A percentile compares a stretch with the other conserved stretches of the same genome.
Conservation (phyloP, 2,888 invertebrate species). For the Microctonus aethiopoides region DNA sequence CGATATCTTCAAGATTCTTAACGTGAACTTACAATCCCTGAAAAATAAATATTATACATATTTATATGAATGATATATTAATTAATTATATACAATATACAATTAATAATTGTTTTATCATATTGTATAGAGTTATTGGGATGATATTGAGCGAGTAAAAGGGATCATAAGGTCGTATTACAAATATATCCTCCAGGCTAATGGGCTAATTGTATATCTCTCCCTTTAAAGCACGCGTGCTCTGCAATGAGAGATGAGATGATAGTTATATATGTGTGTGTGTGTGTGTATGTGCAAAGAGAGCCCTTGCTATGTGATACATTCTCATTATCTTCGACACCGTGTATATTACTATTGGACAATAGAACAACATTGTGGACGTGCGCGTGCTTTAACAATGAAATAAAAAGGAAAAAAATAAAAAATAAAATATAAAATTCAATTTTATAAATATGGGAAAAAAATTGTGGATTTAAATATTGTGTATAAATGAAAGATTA, state of each 20-base stretch:
- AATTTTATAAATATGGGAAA: too few relatives aligned
- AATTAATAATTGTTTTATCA: not conserved
- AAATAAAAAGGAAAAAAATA: not conserved
- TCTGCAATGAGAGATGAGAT: not conserved
- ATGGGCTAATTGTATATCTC: conserved; percentile 27
- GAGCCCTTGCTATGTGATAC: not conserved
- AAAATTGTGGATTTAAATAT: too few relatives aligned
- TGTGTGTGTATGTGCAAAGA: not conserved
- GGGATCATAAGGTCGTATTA: conserved; percentile 32
- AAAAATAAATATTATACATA: not conserved
- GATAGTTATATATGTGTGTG: not conserved
- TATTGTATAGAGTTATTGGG: not conserved
- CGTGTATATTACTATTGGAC: not conserved
- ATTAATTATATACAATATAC: not conserved
- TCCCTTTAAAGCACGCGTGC: conserved; percentile 27
- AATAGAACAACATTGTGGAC: not conserved
- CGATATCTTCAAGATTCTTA: not conserved
- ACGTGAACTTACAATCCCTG: not conserved
- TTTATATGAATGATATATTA: not conserved
- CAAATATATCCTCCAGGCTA: conserved; percentile 17
- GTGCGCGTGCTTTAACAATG: not conserved
- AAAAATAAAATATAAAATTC: not conserved
- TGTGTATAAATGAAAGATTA: too few relatives aligned
- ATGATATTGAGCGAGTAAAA: conserved; percentile 6
- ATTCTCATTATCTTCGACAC: conserved; percentile 2